Percentiles rank a stretch among this genome's conserved stretches.
Conservation (phyloP, 2,797 vertebrate genomes). For the Clamator glandarius region DNA sequence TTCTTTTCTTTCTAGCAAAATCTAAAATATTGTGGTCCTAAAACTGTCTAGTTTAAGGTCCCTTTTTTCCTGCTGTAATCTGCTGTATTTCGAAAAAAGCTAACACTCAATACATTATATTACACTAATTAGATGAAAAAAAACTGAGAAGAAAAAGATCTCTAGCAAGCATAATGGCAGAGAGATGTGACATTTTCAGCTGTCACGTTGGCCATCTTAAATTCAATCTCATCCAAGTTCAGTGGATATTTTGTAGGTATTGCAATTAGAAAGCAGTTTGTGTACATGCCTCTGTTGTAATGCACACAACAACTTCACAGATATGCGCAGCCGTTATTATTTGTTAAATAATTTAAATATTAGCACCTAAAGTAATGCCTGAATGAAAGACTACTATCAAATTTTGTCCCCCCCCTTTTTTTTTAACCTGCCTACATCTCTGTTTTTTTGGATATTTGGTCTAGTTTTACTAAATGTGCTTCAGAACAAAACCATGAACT, state of each 20-base stretch:
- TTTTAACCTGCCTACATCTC: not conserved
- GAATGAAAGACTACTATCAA: not conserved
- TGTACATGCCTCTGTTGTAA: not conserved
- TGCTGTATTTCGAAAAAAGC: not conserved
- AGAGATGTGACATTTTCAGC: slow-evolving; percentile 51
- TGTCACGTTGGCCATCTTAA: slow-evolving; percentile 38
- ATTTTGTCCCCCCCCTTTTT: not conserved
- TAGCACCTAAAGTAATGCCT: not conserved
- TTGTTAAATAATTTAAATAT: not conserved
- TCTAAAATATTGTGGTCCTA: not conserved
- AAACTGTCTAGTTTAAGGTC: not conserved
- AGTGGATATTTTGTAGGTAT: not conserved
- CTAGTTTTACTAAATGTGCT: not conserved
- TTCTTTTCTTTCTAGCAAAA: not conserved
- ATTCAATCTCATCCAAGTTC: not conserved
- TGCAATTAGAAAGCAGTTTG: not conserved
- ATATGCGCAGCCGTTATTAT: not conserved
- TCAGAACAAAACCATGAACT: not conserved
- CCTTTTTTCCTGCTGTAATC: not conserved
- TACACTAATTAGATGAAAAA: slow-evolving; percentile 21
- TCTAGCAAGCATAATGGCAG: not conserved
- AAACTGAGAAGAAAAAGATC: slow-evolving; percentile 15
- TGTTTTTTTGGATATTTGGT: not conserved
- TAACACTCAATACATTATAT: not conserved
- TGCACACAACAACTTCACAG: not conserved